phyloP scores from a whole-genome alignment of 1,140 invertebrate species.

The Uloborus diversus region DNA sequence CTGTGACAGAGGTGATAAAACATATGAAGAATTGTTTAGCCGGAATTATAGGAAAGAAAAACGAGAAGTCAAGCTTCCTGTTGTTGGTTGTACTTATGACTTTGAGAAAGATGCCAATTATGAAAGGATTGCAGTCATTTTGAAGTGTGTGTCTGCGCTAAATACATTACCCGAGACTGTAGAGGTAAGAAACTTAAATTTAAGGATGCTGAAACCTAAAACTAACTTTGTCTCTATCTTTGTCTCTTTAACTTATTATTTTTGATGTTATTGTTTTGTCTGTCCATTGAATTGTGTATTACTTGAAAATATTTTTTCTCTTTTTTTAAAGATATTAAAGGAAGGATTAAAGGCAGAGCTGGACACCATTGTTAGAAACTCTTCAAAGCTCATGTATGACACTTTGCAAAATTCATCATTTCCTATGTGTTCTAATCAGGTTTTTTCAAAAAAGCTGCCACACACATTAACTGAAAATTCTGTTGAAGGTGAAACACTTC shows the following conservation, averaged over 20 bases:
- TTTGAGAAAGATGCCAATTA: conserved; percentile 74
- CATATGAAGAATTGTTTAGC: neutral
- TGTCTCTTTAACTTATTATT: too few species aligned
- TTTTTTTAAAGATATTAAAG: conserved; percentile 74
- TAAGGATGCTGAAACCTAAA: too few species aligned
- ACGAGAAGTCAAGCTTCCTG: conserved; percentile 33
- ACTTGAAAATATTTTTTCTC: neutral
- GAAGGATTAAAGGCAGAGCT: conserved; percentile 83
- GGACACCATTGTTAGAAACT: conserved; percentile 77
- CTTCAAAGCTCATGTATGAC: conserved; percentile 78
- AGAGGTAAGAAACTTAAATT: conserved; percentile 74
- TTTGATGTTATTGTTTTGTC: too few species aligned
- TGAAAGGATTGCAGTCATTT: conserved; percentile 81
- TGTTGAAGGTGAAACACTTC: too few species aligned
- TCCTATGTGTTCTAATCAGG: neutral
- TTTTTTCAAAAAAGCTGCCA: too few species aligned
- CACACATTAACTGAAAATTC: too few species aligned
- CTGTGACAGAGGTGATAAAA: too few species aligned
- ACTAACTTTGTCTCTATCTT: too few species aligned
- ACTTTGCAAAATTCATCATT: conserved; percentile 54
- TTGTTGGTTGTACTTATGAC: conserved; percentile 72
- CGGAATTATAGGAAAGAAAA: neutral
- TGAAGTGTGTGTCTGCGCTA: conserved; percentile 86
- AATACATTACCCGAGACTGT: conserved; percentile 85
- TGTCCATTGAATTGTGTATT: too few species aligned